phyloP scores from a whole-genome alignment of 2,113 vertebrate genomes.

The Plecturocebus donacophilus region DNA sequence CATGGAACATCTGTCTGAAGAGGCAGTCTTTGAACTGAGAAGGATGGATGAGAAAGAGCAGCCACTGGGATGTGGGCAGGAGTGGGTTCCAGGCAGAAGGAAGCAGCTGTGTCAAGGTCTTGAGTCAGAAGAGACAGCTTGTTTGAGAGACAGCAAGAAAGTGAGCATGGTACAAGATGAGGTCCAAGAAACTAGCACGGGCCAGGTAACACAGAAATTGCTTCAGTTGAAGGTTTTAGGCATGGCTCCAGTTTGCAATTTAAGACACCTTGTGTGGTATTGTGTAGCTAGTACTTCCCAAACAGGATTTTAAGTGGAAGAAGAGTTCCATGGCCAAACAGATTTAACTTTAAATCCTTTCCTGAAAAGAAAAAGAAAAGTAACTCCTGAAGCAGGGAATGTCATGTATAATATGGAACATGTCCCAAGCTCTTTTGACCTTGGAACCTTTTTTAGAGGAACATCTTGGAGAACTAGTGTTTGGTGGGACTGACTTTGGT shows the following conservation, averaged over 20 bases:
- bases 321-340: background rate
- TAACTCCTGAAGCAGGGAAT: background rate
- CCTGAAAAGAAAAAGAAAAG: too few species aligned
- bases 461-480: background rate
- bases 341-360: background rate
- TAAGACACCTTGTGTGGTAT: background rate
- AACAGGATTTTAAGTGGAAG: background rate
- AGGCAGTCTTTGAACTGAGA: background rate
- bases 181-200: background rate
- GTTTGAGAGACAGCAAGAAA: background rate
- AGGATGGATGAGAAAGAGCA: background rate
- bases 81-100: background rate
- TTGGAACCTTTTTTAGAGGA: background rate
- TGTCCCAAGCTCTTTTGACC: background rate
- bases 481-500: background rate
- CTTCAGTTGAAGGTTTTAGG: background rate
- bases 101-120: background rate
- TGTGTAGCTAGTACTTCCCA: background rate
- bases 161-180: accelerated
- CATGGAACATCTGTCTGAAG: background rate
- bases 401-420: background rate
- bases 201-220: background rate
- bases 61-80: too few species aligned
- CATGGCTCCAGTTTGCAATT: background rate
- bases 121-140: background rate